Evolutionary conservation across 2,888 invertebrate species (phyloP), one percentile per base, ranked within the genome.

Genomic region (Glyphotaelius pellucidus): DNA sequence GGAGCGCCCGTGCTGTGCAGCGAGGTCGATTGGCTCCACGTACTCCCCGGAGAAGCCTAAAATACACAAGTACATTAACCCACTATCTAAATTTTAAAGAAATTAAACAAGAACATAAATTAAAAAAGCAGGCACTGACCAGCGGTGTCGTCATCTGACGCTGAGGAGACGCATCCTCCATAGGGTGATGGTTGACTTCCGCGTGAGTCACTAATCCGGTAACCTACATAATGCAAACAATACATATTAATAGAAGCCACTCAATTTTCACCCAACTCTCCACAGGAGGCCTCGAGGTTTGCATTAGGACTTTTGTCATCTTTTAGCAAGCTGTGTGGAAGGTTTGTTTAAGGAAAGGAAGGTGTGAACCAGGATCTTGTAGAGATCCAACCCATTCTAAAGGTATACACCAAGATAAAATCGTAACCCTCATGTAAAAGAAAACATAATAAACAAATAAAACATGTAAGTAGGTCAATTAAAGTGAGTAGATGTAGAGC

Each of bases 121-220:
- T 9, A 11, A 7, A 25, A 81, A 32, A 81, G 30, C 5, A 25
- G 30, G 31, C 31, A 91, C 95, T 94, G 89, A 96, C 96, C 96
- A 95, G 96, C 95, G 95, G 96, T 96, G 95, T 96, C 96, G 94
- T 96, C 96, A 95, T 96, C 96, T 95, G 96, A 96, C 95, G 96
- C 96, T 95, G 96, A 96, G 95, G 96, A 96, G 95, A 96, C 95
- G 95, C 96, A 96, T 95, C 96, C 96, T 95, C 96, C 95, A 94
- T 95, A 96, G 95, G 96, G 95, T 95, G 96, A 96, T 96, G 96
- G 95, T 96, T 96, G 96, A 96, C 96, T 95, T 96, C 96, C 94
- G 96, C 96, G 96, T 95, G 96, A 94, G 96, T 96, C 96, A 96
- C 96, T 94, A 96, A 94, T 94, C 93, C 93, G 89, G 91, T 93